Conservation (phyloP, 2,113 vertebrate species). For the Excalfactoria chinensis region DNA sequence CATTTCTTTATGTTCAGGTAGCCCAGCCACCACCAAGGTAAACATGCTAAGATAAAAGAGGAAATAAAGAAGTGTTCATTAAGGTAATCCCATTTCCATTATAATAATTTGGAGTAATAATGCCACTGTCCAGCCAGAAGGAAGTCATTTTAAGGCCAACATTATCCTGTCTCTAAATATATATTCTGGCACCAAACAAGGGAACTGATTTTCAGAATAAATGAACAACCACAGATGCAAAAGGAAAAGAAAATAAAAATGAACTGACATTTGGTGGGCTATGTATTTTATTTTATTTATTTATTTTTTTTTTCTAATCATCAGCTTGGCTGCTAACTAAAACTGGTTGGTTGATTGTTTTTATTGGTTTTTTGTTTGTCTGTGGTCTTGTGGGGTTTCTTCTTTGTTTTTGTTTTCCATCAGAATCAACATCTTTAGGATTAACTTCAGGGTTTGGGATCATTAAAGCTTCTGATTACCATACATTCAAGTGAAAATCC, state of each 20-base stretch:
- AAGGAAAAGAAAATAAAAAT: neutral
- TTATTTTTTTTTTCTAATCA: conserved; percentile 23
- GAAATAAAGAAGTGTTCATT: neutral
- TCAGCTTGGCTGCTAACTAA: conserved; percentile 5
- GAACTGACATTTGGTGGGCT: neutral
- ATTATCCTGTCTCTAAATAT: neutral
- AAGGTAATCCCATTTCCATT: neutral
- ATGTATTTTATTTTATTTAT: too few species aligned
- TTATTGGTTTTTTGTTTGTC: neutral
- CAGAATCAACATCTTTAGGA: conserved; percentile 24
- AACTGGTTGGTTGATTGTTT: neutral
- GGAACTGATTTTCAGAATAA: conserved; percentile 9
- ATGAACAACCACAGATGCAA: neutral
- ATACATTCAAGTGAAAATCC: conserved; percentile 25
- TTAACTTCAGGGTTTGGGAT: neutral
- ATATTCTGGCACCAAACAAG: neutral
- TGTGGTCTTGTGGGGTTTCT: neutral
- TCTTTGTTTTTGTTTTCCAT: neutral
- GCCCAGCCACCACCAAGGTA: neutral
- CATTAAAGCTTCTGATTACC: conserved; percentile 23
- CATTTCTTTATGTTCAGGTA: neutral
- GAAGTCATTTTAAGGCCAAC: neutral
- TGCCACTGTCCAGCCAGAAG: neutral
- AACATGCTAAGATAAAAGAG: neutral
- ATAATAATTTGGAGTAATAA: neutral